Base-by-base conservation (phyloP, 2,113 vertebrate species). In the Catagonus wagneri region DNA sequence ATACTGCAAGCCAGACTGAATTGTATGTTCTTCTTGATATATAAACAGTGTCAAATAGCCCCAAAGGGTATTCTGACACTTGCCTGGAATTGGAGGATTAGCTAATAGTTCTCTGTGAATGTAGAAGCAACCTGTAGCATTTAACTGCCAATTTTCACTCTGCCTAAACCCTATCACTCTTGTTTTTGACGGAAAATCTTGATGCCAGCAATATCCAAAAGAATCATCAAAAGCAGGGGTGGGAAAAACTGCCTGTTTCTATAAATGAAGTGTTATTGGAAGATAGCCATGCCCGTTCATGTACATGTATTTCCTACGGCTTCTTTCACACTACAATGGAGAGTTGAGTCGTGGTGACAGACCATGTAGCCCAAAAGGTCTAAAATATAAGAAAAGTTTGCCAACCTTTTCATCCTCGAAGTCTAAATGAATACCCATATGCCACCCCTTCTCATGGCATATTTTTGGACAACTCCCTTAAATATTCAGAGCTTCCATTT, bases 21-120 rank as follows among this genome's bases (percentile, higher is more conserved):
- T 92, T 89, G 34, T 22, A 52, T 69, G 5, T 93, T 96, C 58
- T 95, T 68, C 25, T 66, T 87, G 90, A 90, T 94, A 75, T 84
- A 32, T 22, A 94, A 97, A 81, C 74, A 93, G 22, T 76, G 5
- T 56, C 63, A 85, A 69, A 71, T 79, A 74, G 1, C 68, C 50
- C 34, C 56, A 79, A 65, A 93, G n/a, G 78, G 27, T 93, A 74
- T 44, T 89, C 78, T 65, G 83, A 80, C n/a, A 29, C 68, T 93
- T 71, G 36, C 65, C 36, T 93, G 29, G 52, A 93, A 74, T 61
- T 63, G 50, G 34, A 93, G n/a, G 25, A 20, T 75, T 93, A 94
- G 74, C 32, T 83, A 63, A 71, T 81, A 66, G 69, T 86, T 79
- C 89, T 81, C 81, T 87, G 25, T 85, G 60, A 97, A 72, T 84